Evolutionary conservation across 1,140 invertebrate species (phyloP).

Genomic region (Drosophila kanapiae): DNA sequence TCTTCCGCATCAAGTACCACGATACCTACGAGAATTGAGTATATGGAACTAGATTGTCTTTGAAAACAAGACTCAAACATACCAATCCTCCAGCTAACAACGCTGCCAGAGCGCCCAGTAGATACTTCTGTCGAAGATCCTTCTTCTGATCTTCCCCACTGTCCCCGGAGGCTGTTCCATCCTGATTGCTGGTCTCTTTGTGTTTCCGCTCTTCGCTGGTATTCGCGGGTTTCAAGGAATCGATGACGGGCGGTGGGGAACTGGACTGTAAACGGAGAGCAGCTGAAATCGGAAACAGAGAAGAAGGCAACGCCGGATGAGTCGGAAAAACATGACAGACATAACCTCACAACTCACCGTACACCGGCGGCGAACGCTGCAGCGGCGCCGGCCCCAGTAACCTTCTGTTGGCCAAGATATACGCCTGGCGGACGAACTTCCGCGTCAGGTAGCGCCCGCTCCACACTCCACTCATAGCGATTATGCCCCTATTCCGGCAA

Average conservation of each 20-base stretch:
- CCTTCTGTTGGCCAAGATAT: slow-evolving; percentile 65
- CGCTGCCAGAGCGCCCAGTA: slow-evolving; percentile 62
- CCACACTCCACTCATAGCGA: slow-evolving; percentile 72
- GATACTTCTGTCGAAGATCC: slow-evolving; percentile 31
- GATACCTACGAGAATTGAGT: slow-evolving; percentile 31
- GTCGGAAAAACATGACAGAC: slow-evolving; percentile 16
- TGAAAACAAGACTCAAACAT: neutral
- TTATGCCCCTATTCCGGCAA: slow-evolving; percentile 25
- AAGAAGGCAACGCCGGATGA: neutral
- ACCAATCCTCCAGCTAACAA: slow-evolving; percentile 73
- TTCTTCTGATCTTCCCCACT: slow-evolving; percentile 31
- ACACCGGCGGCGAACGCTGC: slow-evolving; percentile 24
- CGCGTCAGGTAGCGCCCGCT: slow-evolving; percentile 57
- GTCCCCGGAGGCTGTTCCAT: slow-evolving; percentile 2
- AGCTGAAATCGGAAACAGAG: slow-evolving; percentile 26
- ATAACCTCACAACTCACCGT: slow-evolving; percentile 59
- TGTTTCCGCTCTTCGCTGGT: slow-evolving; percentile 50
- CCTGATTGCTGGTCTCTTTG: neutral
- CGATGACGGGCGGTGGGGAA: neutral
- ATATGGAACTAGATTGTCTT: neutral
- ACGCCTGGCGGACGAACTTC: slow-evolving; percentile 71
- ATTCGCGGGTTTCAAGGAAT: slow-evolving; percentile 32
- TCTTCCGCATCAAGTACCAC: slow-evolving; percentile 47
- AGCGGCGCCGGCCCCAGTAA: slow-evolving; percentile 28
- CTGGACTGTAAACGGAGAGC: slow-evolving; percentile 26